phyloP scores from a whole-genome alignment of 2,797 vertebrate species.

The Sus cebifrons region DNA sequence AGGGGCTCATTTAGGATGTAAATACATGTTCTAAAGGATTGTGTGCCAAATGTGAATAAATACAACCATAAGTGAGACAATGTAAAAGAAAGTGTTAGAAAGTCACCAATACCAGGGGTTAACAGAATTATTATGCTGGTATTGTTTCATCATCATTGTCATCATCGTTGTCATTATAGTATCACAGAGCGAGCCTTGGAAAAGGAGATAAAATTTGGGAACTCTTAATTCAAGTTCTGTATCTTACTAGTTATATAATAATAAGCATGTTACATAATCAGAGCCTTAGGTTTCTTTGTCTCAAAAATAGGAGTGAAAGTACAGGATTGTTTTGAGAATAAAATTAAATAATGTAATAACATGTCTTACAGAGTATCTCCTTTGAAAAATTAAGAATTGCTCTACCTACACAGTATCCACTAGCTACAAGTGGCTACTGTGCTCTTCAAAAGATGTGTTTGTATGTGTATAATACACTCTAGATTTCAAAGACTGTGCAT shows the following conservation, averaged over 20 bases:
- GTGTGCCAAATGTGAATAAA: neutral
- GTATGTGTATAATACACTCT: neutral
- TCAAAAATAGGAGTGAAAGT: neutral
- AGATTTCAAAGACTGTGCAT: neutral
- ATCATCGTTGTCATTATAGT: neutral
- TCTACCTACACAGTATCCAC: neutral
- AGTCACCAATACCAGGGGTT: neutral
- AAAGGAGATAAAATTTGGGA: neutral
- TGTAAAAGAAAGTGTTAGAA: neutral
- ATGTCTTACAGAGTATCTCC: neutral
- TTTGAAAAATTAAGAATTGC: neutral
- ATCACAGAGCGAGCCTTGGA: neutral
- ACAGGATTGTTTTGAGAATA: neutral
- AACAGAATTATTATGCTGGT: neutral
- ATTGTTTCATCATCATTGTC: neutral
- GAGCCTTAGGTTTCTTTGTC: neutral
- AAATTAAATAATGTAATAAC: constrained; percentile 3
- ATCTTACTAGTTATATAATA: neutral
- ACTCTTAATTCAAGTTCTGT: neutral
- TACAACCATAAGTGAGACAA: neutral
- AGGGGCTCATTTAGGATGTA: neutral
- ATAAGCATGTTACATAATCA: neutral
- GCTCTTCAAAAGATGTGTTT: neutral
- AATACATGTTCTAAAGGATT: neutral
- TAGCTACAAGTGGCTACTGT: neutral